Conservation (phyloP, 1,140 invertebrate species). For the Leptestheria dahalacensis region DNA sequence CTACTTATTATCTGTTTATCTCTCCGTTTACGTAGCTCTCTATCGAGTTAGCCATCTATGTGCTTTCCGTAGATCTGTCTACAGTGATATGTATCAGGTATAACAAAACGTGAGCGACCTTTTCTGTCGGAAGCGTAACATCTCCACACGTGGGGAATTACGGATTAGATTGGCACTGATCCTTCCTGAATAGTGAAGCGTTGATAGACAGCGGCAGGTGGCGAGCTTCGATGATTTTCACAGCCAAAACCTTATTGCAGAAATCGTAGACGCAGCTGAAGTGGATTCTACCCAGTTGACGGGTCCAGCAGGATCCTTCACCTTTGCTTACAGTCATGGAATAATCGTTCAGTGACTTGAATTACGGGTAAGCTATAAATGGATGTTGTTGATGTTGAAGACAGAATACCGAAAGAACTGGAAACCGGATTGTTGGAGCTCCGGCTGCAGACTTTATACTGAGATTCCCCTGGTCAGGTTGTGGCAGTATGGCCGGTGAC, state of each 20-base stretch:
- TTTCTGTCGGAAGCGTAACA: too few species aligned
- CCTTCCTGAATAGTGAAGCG: conserved; percentile 28
- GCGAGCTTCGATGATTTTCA: conserved; percentile 31
- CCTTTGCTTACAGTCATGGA: conserved; percentile 9
- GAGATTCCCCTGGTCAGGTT: conserved; percentile 1
- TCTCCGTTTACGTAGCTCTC: neutral
- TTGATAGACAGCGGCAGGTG: conserved; percentile 29
- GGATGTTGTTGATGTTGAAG: conserved; percentile 26
- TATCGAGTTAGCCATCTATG: neutral
- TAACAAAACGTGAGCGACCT: too few species aligned
- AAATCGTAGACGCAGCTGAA: conserved; percentile 31
- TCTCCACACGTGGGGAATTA: conserved; percentile 1
- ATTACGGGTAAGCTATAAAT: too few species aligned
- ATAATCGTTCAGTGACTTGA: too few species aligned
- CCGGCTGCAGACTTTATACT: conserved; percentile 3
- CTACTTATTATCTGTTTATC: neutral
- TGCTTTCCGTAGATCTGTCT: neutral
- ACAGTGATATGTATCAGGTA: neutral
- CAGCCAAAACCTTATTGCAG: conserved; percentile 25
- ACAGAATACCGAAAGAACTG: neutral
- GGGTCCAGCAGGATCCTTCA: conserved; percentile 24
- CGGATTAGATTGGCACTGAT: conserved; percentile 32
- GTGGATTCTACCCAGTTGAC: conserved; percentile 29
- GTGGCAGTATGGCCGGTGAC: neutral
- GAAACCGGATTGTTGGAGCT: neutral